Evolutionary conservation across 2,888 invertebrate species (phyloP).

Genomic region (Drosophila maculinotata): DNA sequence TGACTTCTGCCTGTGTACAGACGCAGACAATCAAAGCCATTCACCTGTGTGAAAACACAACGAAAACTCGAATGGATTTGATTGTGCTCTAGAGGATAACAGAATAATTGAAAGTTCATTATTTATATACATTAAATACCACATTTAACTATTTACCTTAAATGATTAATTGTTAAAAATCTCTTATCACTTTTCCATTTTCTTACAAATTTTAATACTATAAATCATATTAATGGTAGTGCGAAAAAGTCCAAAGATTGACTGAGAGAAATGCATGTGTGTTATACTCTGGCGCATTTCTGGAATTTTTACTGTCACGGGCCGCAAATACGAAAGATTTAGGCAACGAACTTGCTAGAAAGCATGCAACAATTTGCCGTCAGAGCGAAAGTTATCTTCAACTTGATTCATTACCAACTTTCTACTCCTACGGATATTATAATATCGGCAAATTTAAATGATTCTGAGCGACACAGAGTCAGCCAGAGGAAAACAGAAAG

Average conservation of each 20-base stretch:
- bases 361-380: slow-evolving; percentile 56
- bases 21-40: too few relatives aligned
- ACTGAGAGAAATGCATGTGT: slow-evolving; percentile 14
- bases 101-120: too few relatives aligned
- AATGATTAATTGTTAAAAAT: neutral
- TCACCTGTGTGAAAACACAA: too few relatives aligned
- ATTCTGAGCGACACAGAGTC: slow-evolving; percentile 53
- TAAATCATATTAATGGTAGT: neutral
- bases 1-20: too few relatives aligned
- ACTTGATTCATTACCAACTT: slow-evolving; percentile 71
- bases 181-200: neutral
- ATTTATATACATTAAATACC: too few relatives aligned
- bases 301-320: slow-evolving; percentile 41
- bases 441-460: slow-evolving; percentile 71
- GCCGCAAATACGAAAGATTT: slow-evolving; percentile 61
- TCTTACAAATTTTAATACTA: neutral
- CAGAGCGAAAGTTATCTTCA: slow-evolving; percentile 75
- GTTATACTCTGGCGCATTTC: slow-evolving; percentile 35
- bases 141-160: neutral
- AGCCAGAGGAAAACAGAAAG: neutral
- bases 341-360: slow-evolving; percentile 71
- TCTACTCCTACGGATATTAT: slow-evolving; percentile 72
- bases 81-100: too few relatives aligned
- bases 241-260: neutral
- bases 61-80: too few relatives aligned